Percentiles rank a stretch among this genome's conserved stretches.
phyloP scores from a whole-genome alignment of 2,888 invertebrate species.

The Dione juno region DNA sequence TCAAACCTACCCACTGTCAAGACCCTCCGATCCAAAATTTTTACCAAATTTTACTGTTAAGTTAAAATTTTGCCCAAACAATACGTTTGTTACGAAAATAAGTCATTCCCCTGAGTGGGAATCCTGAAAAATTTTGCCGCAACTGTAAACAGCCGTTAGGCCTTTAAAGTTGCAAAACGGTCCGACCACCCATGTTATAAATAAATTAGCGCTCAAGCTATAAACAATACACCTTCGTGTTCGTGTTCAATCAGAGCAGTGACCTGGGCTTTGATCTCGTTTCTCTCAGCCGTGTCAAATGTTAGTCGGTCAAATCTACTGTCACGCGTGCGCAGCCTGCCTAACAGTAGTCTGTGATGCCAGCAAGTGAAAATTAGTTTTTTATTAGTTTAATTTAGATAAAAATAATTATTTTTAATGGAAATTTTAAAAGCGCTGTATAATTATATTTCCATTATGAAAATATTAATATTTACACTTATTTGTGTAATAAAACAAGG shows the following conservation, averaged over 20 bases:
- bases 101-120: no score
- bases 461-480: no score
- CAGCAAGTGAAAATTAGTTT: constrained; percentile 10
- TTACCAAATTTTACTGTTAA: no score
- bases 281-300: constrained; percentile 50
- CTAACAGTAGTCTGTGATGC: constrained; percentile 33
- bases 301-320: constrained; percentile 50
- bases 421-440: no score
- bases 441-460: no score
- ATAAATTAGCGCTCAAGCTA: constrained; percentile 21
- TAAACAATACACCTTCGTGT: constrained; percentile 29
- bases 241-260: constrained; percentile 33
- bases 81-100: no score
- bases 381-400: neutral
- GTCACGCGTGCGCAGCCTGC: constrained; percentile 24
- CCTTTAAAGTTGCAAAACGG: constrained; percentile 3
- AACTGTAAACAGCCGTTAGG: constrained; percentile 1
- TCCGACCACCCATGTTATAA: constrained; percentile 27
- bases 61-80: no score
- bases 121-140: neutral
- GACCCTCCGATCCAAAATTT: no score
- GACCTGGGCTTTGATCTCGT: constrained; percentile 47
- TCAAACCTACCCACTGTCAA: no score
- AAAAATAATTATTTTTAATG: no score
- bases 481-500: no score